Base-by-base conservation (phyloP, 2,888 invertebrate genomes). In the Drosophila ochracea region DNA sequence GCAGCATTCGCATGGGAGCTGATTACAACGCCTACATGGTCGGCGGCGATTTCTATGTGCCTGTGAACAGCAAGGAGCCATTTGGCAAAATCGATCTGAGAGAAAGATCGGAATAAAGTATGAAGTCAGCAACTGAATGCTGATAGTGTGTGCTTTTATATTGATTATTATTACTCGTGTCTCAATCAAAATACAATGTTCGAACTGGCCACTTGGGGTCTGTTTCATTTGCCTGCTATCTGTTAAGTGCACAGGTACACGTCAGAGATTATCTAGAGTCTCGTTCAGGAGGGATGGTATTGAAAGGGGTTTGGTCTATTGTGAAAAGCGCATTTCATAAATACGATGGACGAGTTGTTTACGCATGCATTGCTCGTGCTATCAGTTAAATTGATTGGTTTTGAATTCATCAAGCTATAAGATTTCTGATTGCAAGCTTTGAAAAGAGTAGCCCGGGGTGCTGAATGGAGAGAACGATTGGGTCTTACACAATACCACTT, bases 31-130 rank as follows among this genome's bases (percentile, higher is more conserved):
- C 81, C 37, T 80, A 78, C 47, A 83, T 89, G 69, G 87, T 82
- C 9, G 69, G 50, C 3, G 94, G 94, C n/a, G 84, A 88, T 53
- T 94, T 78, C 77, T 93, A 88, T 64, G 88, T 93, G 3, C 85
- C 87, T 5, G 92, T 93, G 0, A 92, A 91, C 64, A 80, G 78
- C 49, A 30, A 78, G 4, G 61, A 88, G 25, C 93, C 93, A 13
- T 93, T 78, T 66, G 92, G 90, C 39, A 89, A 80, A 43, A 61
- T 53, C 50, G 59, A 33, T 21, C 25, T 25, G 25, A 25, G 47
- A 13, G 47, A 47, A 25, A 9, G 19, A 58, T 52, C 47, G 60
- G 10, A 66, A 77, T 77, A 67, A 57, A 71, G 37, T 41, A 2
- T 55, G 2, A 39, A 58, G 3, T 9, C 19, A 49, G 16, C 1